A percentile compares a stretch with the other conserved stretches of the same genome.
Conservation (phyloP, 2,888 invertebrate genomes). For the Osedax frankpressi region DNA sequence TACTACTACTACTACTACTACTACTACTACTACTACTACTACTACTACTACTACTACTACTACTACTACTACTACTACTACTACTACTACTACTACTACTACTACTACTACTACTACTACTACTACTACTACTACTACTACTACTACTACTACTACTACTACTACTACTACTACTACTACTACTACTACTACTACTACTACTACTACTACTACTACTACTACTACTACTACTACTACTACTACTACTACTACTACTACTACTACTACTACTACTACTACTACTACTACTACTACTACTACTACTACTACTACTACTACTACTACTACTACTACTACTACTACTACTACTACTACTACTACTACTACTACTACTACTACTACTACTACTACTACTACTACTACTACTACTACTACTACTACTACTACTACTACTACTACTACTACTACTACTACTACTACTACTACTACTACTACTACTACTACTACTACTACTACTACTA, state of each 20-base stretch:
- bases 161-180: too few species aligned
- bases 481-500: too few species aligned
- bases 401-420: not conserved
- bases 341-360: not conserved
- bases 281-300: not conserved
- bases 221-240: not conserved
- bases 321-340: not conserved
- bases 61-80: too few species aligned
- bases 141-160: too few species aligned
- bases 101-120: too few species aligned
- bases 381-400: not conserved
- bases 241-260: not conserved
- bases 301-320: not conserved
- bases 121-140: too few species aligned
- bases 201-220: not conserved
- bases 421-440: slow-evolving; percentile 1
- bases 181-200: too few species aligned
- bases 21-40: too few species aligned
- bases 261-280: not conserved
- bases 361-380: not conserved
- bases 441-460: not conserved
- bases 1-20: too few species aligned
- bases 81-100: too few species aligned
- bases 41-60: too few species aligned
- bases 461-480: not conserved